Evolutionary conservation across 2,113 vertebrate genomes (phyloP).

Genomic region (Chamaea fasciata): DNA sequence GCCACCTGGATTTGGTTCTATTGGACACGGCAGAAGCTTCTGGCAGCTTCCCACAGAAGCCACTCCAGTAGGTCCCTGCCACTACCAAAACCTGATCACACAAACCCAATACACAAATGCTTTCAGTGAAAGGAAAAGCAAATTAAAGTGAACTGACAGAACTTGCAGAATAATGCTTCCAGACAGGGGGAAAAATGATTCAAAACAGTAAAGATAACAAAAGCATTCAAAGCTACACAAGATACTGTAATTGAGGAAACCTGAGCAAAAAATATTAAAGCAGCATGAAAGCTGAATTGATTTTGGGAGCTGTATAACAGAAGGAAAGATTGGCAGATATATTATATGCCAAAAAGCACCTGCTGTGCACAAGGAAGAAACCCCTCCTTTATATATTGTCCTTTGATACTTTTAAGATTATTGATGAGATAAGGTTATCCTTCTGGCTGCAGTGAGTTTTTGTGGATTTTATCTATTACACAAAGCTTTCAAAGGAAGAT

Average conservation of each 20-base stretch:
- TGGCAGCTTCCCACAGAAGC: background rate
- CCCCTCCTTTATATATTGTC: conserved; percentile 9
- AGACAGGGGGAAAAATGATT: background rate
- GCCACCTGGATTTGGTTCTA: accelerated
- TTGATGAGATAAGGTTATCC: conserved; percentile 20
- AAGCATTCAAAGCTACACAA: conserved; percentile 49
- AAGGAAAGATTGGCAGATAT: conserved; percentile 51
- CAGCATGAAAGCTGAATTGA: conserved; percentile 45
- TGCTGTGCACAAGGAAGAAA: conserved; percentile 35
- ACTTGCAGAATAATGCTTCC: conserved; percentile 49
- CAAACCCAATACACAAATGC: background rate
- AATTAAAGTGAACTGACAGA: conserved; percentile 41
- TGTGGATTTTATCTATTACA: background rate
- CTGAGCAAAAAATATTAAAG: conserved; percentile 51
- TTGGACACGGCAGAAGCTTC: background rate
- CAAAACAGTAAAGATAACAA: conserved; percentile 56
- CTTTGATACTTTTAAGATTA: conserved; percentile 31
- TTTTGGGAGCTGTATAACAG: conserved; percentile 29
- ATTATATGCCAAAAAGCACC: background rate
- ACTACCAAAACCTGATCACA: background rate
- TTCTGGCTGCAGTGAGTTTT: conserved; percentile 3
- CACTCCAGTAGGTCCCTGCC: accelerated
- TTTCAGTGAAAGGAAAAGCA: conserved; percentile 49
- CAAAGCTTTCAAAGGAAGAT: conserved; percentile 39
- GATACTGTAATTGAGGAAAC: conserved; percentile 6